Evolutionary conservation across 2,888 invertebrate species (phyloP).

Genomic region (Coremacera marginata): DNA sequence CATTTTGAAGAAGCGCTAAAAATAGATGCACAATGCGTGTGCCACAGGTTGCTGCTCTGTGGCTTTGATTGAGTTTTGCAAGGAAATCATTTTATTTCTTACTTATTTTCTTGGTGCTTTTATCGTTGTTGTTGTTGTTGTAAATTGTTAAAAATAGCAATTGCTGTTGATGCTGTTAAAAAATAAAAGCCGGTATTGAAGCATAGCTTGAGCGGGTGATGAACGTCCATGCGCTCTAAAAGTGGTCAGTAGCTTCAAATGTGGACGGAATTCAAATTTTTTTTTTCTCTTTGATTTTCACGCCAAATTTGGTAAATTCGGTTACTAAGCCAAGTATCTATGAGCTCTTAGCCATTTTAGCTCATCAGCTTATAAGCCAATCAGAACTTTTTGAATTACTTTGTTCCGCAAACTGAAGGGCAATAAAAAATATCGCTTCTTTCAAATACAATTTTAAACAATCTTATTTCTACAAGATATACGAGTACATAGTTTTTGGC

Average conservation of each 20-base stretch:
- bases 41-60: slow-evolving; percentile 44
- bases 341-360: no score
- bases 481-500: no score
- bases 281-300: neutral
- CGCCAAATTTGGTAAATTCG: neutral
- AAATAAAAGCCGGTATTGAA: slow-evolving; percentile 7
- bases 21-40: slow-evolving; percentile 40
- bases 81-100: neutral
- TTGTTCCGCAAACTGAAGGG: no score
- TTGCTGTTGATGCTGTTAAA: neutral
- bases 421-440: no score
- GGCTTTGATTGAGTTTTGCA: slow-evolving; percentile 23
- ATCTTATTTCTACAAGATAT: no score
- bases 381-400: no score
- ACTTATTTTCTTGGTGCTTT: neutral
- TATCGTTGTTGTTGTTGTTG: slow-evolving; percentile 10
- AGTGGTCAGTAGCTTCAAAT: neutral
- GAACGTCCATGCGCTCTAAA: neutral
- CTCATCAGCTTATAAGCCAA: no score
- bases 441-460: no score
- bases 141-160: neutral
- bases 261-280: no score
- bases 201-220: slow-evolving; percentile 23
- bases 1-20: slow-evolving; percentile 22
- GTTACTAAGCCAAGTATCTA: neutral